A percentile compares a stretch with the other conserved stretches of the same genome.
phyloP scores from a whole-genome alignment of 1,140 invertebrate genomes.

The Brachystomella parvula region DNA sequence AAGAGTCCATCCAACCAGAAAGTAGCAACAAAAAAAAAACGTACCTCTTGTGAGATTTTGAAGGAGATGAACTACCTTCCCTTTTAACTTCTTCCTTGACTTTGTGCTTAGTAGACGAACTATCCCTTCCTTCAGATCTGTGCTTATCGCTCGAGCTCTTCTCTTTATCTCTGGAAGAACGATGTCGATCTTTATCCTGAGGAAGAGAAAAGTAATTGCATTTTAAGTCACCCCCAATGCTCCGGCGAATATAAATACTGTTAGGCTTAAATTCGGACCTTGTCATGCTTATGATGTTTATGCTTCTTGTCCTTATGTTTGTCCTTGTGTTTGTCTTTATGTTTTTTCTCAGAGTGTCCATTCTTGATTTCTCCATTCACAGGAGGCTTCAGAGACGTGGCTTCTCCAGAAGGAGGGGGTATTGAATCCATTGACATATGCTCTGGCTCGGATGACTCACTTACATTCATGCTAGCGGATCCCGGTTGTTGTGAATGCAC shows the following conservation, averaged over 20 bases:
- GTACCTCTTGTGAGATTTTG: not conserved
- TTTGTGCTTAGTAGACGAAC: too few relatives aligned
- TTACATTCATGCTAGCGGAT: too few relatives aligned
- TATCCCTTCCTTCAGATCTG: constrained; percentile 50
- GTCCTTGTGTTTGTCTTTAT: constrained; percentile 40
- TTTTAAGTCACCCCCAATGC: too few relatives aligned
- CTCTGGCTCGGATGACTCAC: too few relatives aligned
- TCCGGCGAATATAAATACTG: constrained; percentile 46
- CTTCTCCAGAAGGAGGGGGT: too few relatives aligned
- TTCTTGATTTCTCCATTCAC: constrained; percentile 28
- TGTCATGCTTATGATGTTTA: constrained; percentile 43
- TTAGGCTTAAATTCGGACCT: constrained; percentile 48
- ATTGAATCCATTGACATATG: too few relatives aligned
- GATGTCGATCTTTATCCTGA: constrained; percentile 10
- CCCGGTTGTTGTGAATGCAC: too few relatives aligned
- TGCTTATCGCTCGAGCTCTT: constrained; percentile 14
- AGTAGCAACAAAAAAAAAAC: not conserved
- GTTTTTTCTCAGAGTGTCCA: constrained; percentile 40
- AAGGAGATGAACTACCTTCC: not conserved
- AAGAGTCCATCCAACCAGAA: too few relatives aligned
- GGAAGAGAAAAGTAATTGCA: constrained; percentile 21
- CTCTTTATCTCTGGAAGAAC: constrained; percentile 37
- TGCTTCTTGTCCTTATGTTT: constrained; percentile 38
- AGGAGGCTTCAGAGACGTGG: too few relatives aligned
- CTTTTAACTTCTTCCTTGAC: constrained; percentile 34